A percentile compares a stretch with the other conserved stretches of the same genome.
These are phyloP conservation scores for Branchipolynoe longqiensis DNA, from an alignment of 2,888 invertebrate species.

Conservation along the genomic window DNA sequence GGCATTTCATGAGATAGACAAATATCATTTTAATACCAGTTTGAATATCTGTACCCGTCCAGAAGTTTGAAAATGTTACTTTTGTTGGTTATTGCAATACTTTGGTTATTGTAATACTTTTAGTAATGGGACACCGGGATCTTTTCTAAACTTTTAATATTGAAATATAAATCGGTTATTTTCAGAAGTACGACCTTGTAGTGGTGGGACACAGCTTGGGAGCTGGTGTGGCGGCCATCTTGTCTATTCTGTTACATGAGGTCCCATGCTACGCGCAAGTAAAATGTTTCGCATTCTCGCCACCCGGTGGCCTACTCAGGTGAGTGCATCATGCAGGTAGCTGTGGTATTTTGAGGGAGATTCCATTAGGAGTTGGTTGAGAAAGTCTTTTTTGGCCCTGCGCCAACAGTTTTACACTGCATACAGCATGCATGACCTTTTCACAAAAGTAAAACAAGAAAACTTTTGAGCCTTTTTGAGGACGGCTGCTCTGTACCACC, in stretches of 20 bases:
- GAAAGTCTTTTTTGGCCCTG: too few species aligned
- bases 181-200: slow-evolving; percentile 83
- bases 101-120: neutral
- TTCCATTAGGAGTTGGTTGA: too few species aligned
- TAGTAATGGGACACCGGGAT: too few species aligned
- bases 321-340: slow-evolving; percentile 4
- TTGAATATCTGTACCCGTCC: too few species aligned
- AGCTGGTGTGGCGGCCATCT: slow-evolving; percentile 89
- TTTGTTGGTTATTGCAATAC: neutral
- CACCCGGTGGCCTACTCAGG: slow-evolving; percentile 88
- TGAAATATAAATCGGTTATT: neutral
- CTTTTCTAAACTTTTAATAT: neutral
- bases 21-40: too few species aligned
- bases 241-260: slow-evolving; percentile 88
- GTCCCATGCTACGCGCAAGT: slow-evolving; percentile 87
- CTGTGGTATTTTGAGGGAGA: too few species aligned
- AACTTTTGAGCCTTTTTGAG: too few species aligned
- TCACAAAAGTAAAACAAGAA: too few species aligned
- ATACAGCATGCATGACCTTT: too few species aligned
- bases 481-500: too few species aligned
- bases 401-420: too few species aligned
- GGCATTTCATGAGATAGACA: neutral
- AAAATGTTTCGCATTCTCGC: slow-evolving; percentile 90
- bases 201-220: slow-evolving; percentile 91
- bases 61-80: too few species aligned